A percentile compares a stretch with the other conserved stretches of the same genome.
phyloP scores from a whole-genome alignment of 2,888 invertebrate species.

The Malacosoma neustria region DNA sequence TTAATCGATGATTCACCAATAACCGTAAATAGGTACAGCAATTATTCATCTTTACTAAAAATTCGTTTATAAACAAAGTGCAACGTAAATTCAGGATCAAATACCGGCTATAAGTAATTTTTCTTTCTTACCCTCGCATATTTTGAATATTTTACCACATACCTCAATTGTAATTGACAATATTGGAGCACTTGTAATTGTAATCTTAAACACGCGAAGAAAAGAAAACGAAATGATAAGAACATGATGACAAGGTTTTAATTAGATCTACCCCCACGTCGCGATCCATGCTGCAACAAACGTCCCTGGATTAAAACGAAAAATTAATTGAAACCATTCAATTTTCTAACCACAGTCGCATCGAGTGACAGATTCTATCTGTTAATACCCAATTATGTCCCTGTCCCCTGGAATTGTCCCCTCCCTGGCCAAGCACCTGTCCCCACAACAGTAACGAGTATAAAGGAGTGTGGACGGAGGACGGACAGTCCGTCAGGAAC shows the following conservation, averaged over 20 bases:
- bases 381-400: constrained; percentile 56
- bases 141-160: no score
- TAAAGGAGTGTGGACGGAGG: constrained; percentile 3
- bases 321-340: constrained; percentile 57
- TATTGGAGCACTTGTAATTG: no score
- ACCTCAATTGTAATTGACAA: no score
- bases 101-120: no score
- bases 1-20: no score
- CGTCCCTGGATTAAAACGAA: constrained; percentile 31
- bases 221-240: no score
- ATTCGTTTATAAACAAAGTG: no score
- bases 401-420: constrained; percentile 1
- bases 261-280: neutral
- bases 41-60: no score
- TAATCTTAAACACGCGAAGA: no score
- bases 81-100: no score
- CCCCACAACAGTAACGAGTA: constrained; percentile 5
- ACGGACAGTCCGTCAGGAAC: constrained; percentile 23
- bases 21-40: no score
- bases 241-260: neutral
- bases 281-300: constrained; percentile 19
- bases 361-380: constrained; percentile 46
- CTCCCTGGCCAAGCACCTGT: constrained; percentile 4
- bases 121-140: no score
- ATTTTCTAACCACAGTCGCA: constrained; percentile 45